Evolutionary conservation across 2,888 invertebrate species (phyloP), one percentile per base, ranked within the genome.

Genomic region (Tetragonula carbonaria): DNA sequence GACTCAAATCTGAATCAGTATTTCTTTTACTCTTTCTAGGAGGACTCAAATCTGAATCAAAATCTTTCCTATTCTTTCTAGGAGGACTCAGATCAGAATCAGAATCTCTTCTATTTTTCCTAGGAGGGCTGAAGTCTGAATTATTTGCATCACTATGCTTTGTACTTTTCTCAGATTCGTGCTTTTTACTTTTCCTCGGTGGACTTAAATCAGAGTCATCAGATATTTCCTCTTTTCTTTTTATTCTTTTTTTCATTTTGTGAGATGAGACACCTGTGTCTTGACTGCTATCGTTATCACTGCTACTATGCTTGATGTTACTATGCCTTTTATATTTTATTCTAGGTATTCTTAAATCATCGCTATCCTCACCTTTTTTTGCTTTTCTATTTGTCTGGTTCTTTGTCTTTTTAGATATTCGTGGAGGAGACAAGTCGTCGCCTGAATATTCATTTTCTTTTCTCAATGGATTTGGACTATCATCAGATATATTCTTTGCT

Each of bases 301-400:
- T 72, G 18, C 51, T 18, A 21, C 13, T 72, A 28, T 65, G 45
- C 6, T 73, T 14, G 6, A 45, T 45, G 11, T 45, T 53, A 28
- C 2, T 51, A 23, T 38, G 50, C 21, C 50, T 79, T 59, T 67
- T 78, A 70, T 71, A 72, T 50, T 82, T 88, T 86, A 88, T 93
- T 90, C 95, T 93, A 13, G 90, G 88, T 55, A 92, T 91, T 84
- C 93, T 93, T 33, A 88, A 84, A 86, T 94, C 93, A 86, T 94
- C 93, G 62, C 90, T 82, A 86, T 94, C 94, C 14, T 92, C 93
- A 87, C 95, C 95, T 45, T 91, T 80, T 66, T 87, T 78, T 57
- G 72, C 86, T 77, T 81, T 84, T 70, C 85, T 71, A 84, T 86
- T 74, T 78, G 59, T 86, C 8, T 82, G 78, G 71, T 79, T 86